Conservation (phyloP, 2,113 vertebrate species). For the Istiophorus platypterus region DNA sequence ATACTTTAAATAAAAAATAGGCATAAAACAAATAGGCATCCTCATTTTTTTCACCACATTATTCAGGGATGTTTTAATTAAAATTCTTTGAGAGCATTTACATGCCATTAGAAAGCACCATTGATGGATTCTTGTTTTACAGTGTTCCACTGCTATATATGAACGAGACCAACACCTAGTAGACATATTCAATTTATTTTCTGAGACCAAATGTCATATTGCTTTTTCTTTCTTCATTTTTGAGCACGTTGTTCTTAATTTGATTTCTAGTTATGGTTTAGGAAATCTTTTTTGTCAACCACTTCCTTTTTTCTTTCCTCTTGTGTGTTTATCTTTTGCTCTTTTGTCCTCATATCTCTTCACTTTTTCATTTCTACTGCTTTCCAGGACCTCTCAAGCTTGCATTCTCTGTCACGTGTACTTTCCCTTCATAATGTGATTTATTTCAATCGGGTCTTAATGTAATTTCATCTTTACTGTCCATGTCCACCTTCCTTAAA, state of each 20-base stretch:
- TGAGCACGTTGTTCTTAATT: background rate
- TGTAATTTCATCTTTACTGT: background rate
- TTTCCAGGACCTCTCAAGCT: background rate
- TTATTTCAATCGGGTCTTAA: slow-evolving; percentile 7
- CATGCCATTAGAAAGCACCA: background rate
- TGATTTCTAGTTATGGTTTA: background rate
- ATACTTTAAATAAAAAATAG: slow-evolving; percentile 6
- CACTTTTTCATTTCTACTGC: background rate
- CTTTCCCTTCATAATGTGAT: background rate
- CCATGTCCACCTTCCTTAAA: background rate
- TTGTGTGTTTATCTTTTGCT: background rate
- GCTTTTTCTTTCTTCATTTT: background rate
- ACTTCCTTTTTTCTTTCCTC: no score
- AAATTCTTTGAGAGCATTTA: background rate
- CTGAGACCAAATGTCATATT: background rate
- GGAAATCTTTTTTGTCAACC: background rate
- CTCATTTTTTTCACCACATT: background rate
- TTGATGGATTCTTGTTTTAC: slow-evolving; percentile 4
- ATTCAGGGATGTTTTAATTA: slow-evolving; percentile 5
- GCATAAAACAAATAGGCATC: background rate
- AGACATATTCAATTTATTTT: background rate
- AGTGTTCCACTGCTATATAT: background rate
- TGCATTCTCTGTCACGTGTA: background rate
- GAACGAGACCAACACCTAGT: background rate
- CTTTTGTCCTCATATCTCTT: background rate